These are phyloP conservation scores for Kobus ellipsiprymnus DNA, from an alignment of 2,113 vertebrate genomes.

Conservation along the genomic window DNA sequence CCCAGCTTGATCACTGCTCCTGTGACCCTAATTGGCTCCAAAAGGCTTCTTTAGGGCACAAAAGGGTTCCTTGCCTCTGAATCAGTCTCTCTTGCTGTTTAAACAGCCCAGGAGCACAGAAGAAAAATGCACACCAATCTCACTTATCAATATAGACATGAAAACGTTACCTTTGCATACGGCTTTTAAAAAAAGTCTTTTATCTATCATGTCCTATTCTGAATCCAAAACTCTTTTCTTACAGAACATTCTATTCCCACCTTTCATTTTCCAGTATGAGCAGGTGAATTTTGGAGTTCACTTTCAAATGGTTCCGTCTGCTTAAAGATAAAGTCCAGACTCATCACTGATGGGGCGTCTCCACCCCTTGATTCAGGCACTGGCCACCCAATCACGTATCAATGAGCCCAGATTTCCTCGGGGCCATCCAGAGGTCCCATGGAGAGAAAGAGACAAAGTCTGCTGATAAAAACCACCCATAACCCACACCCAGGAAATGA, in stretches of 20 bases:
- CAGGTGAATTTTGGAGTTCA: not conserved
- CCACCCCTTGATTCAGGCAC: not conserved
- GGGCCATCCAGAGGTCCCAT: not conserved
- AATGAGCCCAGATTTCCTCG: not conserved
- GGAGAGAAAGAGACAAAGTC: not conserved
- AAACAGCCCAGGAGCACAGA: not conserved
- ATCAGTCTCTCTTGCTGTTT: not conserved
- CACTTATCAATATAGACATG: not conserved
- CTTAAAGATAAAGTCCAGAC: not conserved
- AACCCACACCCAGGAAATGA: not conserved
- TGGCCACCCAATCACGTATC: not conserved
- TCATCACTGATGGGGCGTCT: not conserved
- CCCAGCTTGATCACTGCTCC: rapidly evolving
- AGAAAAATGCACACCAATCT: not conserved
- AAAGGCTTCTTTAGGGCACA: not conserved
- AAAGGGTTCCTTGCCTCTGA: not conserved
- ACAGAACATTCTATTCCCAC: not conserved
- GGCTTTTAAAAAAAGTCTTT: not conserved
- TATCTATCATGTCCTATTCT: not conserved
- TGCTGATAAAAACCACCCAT: not conserved
- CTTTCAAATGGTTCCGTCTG: not conserved
- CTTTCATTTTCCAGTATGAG: not conserved
- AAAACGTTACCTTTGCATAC: not conserved
- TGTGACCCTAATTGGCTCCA: not conserved
- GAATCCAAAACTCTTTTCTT: not conserved